Percentiles rank a stretch among this genome's conserved stretches.
phyloP scores from a whole-genome alignment of 1,140 invertebrate species.

The Daktulosphaira vitifoliae region DNA sequence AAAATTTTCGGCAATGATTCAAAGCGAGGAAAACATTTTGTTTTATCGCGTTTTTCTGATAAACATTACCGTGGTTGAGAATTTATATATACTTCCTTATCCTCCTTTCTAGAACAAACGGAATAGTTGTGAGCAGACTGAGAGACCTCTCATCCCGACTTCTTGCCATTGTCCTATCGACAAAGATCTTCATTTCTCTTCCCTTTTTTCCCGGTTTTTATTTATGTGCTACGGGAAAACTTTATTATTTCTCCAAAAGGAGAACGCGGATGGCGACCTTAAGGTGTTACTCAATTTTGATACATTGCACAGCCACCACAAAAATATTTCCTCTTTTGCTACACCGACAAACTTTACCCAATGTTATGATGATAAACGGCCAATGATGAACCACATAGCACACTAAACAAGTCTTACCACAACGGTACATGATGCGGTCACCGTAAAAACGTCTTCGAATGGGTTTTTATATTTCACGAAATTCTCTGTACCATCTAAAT shows the following conservation, averaged over 20 bases:
- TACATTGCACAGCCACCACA: background rate
- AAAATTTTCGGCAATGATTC: background rate
- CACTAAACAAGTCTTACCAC: too few relatives aligned
- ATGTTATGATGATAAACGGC: too few relatives aligned
- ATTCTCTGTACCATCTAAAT: too few relatives aligned
- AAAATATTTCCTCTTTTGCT: too few relatives aligned
- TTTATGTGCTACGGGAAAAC: constrained; percentile 3
- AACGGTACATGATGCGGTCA: too few relatives aligned
- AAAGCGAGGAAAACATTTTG: constrained; percentile 2
- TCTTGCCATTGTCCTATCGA: background rate
- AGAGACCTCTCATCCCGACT: too few relatives aligned
- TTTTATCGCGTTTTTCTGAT: constrained; percentile 26
- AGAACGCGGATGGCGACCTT: background rate
- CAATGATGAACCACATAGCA: too few relatives aligned
- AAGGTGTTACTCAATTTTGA: background rate
- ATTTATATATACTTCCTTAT: background rate
- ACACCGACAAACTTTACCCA: too few relatives aligned
- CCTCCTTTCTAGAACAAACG: too few relatives aligned
- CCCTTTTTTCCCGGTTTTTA: background rate
- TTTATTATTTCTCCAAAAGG: background rate
- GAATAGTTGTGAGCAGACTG: too few relatives aligned
- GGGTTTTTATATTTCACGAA: too few relatives aligned
- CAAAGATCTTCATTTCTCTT: background rate
- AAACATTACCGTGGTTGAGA: background rate
- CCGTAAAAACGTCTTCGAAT: too few relatives aligned